Base-by-base conservation (phyloP, 2,888 invertebrate species). In the Apamea crenata region DNA sequence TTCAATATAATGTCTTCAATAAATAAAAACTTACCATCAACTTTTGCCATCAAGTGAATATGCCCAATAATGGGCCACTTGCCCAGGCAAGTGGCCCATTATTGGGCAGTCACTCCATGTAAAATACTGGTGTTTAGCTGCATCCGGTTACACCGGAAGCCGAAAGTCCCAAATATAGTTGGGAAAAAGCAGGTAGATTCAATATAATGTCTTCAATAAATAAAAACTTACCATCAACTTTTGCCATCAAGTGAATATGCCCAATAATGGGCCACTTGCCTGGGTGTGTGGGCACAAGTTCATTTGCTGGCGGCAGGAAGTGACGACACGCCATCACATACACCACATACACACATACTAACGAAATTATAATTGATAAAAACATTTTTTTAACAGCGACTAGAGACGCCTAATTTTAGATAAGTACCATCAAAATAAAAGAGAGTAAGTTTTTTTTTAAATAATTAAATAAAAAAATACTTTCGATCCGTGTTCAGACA, bases 211-310 rank as follows among this genome's bases (percentile, higher is more conserved):
- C 10, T n/a, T 67, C 10, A 40, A 21, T n/a, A 8, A 56, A 40
- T 14, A 74, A 12, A 40, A 44, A 73, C 76, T 69, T 73, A 79
- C 83, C 61, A 29, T 53, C 25, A 36, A 18, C 8, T 5, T 36
- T 75, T 6, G n/a, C 0, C 2, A 83, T 7, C 16, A 73, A 32
- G 44, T 70, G 56, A 4, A 7, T 5, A 61, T 83, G 83, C 8
- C 83, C 83, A 66, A 83, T 25, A 12, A 83, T 29, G 25, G 83
- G 83, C 59, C n/a, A 53, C 5, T 47, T 68, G 1, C 83, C 72
- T 21, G 79, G 79, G 29, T 6, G 36, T 25, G 83, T 72, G 8
- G 75, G 68, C 4, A 83, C 75, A 0, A 59, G 53, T 25, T 75
- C 40, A 53, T 83, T 83, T 0, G 7, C 63, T 44, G 7, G 25